A percentile compares a stretch with the other conserved stretches of the same genome.
These are phyloP conservation scores for Gallinago stenura DNA, from an alignment of 2,797 vertebrate species.

Conservation along the genomic window DNA sequence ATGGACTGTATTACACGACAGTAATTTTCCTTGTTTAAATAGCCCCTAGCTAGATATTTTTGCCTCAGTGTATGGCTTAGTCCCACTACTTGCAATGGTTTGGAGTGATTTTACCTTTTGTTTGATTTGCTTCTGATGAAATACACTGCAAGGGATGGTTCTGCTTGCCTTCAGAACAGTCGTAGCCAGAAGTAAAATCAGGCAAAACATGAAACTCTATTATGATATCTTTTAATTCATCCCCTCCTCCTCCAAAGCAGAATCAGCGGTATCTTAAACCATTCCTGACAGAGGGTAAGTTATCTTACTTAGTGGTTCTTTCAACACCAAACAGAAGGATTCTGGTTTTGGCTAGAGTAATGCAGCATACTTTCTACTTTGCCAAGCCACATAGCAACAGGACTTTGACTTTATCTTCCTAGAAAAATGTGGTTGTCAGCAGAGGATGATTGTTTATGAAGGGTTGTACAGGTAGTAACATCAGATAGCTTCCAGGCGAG, in stretches of 20 bases:
- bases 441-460: conserved; percentile 57
- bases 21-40: neutral
- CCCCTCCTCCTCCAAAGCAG: neutral
- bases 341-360: conserved; percentile 25
- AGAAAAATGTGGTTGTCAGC: conserved; percentile 51
- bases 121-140: conserved; percentile 1
- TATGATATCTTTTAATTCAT: neutral
- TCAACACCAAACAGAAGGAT: conserved; percentile 10
- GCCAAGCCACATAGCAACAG: neutral
- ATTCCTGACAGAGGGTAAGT: neutral
- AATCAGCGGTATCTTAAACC: neutral
- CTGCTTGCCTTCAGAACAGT: neutral
- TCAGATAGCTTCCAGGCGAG: conserved; percentile 43
- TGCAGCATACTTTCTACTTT: neutral
- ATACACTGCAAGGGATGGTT: neutral
- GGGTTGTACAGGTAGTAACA: conserved; percentile 53
- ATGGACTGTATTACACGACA: neutral
- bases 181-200: neutral
- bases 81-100: neutral
- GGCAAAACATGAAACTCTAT: neutral
- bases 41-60: neutral
- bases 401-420: conserved; percentile 37
- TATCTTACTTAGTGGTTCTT: neutral
- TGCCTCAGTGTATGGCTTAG: neutral
- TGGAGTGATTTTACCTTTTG: neutral